Conservation (phyloP, 2,113 vertebrate genomes). For the Tetrao urogallus region DNA sequence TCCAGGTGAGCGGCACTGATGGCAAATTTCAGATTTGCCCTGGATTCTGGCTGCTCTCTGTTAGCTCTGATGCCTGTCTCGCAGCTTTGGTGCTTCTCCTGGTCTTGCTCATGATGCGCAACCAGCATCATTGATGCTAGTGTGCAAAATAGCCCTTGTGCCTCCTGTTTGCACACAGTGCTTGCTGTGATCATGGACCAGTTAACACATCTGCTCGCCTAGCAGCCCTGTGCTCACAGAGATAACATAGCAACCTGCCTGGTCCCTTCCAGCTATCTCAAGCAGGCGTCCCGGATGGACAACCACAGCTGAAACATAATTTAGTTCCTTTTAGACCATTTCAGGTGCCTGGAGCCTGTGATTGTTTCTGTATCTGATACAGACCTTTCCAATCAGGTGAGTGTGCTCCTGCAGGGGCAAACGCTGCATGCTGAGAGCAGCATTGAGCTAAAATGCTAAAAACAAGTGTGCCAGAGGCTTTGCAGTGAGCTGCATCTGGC, state of each 20-base stretch:
- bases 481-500: background rate
- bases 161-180: fast-evolving
- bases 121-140: fast-evolving
- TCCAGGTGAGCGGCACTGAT: background rate
- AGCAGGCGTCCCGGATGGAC: background rate
- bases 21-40: background rate
- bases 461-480: fast-evolving
- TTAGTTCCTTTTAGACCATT: background rate
- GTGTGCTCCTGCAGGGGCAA: background rate
- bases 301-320: fast-evolving
- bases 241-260: fast-evolving
- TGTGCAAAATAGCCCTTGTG: background rate
- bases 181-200: fast-evolving
- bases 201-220: fast-evolving
- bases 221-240: too few relatives aligned
- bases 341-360: background rate
- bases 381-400: background rate
- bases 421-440: too few relatives aligned
- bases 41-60: background rate
- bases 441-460: fast-evolving
- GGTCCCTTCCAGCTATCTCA: background rate
- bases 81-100: background rate
- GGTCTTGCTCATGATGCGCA: fast-evolving
- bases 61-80: background rate
- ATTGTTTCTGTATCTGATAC: background rate